Percentiles rank a stretch among this genome's conserved stretches.
Evolutionary conservation across 2,113 vertebrate genomes (phyloP).

Genomic region (Dendrocopos noguchii): DNA sequence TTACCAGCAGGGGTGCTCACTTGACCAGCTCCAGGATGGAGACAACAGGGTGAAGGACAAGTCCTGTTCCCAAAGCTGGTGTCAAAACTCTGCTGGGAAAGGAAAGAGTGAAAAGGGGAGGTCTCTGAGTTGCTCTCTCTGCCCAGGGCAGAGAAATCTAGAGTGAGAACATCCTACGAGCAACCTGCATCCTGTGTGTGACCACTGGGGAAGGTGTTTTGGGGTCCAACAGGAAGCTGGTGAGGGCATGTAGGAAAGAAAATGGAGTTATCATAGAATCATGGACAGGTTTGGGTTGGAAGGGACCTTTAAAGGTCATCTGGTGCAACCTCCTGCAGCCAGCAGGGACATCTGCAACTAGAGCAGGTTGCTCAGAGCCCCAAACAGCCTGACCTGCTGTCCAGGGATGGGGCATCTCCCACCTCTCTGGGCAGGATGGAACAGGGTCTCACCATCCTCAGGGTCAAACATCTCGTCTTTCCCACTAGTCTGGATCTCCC

Average conservation of each 20-base stretch:
- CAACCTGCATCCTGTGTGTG: neutral
- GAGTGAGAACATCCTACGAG: neutral
- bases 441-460: too few relatives aligned
- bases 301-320: too few relatives aligned
- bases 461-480: too few relatives aligned
- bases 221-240: neutral
- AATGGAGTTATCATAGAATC: neutral
- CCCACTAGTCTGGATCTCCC: neutral
- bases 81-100: neutral
- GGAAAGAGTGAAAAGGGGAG: neutral
- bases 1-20: neutral
- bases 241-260: neutral
- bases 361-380: too few relatives aligned
- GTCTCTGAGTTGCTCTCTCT: neutral
- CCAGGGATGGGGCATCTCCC: too few relatives aligned
- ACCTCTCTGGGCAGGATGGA: too few relatives aligned
- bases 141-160: neutral
- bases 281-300: too few relatives aligned
- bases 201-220: neutral
- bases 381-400: too few relatives aligned
- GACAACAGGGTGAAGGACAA: neutral
- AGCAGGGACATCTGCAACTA: too few relatives aligned
- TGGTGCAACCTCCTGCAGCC: too few relatives aligned
- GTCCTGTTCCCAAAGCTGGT: neutral
- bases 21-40: neutral